A percentile compares a stretch with the other conserved stretches of the same genome.
These are phyloP conservation scores for Tonatia bakeri DNA, from an alignment of 2,113 vertebrate genomes.

Conservation along the genomic window DNA sequence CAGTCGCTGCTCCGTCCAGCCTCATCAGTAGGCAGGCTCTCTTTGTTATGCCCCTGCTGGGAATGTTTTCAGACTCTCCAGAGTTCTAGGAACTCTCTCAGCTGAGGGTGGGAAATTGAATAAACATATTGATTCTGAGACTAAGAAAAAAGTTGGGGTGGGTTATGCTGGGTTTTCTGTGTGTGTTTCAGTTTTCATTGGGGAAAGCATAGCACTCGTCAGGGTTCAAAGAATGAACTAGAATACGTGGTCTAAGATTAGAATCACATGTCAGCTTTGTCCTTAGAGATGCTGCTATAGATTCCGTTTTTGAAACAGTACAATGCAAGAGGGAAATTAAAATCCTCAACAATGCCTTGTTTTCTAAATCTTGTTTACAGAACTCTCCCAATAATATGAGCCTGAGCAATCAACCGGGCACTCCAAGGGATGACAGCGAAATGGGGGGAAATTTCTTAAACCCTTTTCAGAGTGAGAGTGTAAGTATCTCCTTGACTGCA, in stretches of 20 bases:
- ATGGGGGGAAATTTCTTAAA: constrained; percentile 99
- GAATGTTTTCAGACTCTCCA: constrained; percentile 11
- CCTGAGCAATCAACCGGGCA: constrained; percentile 98
- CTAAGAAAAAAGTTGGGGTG: background rate
- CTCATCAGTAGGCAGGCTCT: background rate
- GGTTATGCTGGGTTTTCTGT: background rate
- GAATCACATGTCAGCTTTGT: background rate
- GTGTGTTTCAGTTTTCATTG: constrained; percentile 38
- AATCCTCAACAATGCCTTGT: constrained; percentile 44
- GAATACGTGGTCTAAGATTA: background rate
- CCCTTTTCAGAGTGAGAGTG: constrained; percentile 97
- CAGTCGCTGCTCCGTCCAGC: background rate
- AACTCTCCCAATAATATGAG: constrained; percentile 98
- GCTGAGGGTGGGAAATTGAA: background rate
- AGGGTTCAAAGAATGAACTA: background rate
- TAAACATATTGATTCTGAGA: constrained; percentile 55
- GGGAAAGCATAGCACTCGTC: constrained; percentile 1
- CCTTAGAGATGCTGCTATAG: background rate
- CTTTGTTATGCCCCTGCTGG: background rate
- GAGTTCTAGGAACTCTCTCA: constrained; percentile 9
- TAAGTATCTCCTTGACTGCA: constrained; percentile 77
- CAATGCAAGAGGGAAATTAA: constrained; percentile 45
- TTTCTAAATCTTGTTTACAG: constrained; percentile 81
- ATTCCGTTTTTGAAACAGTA: background rate
- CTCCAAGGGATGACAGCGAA: constrained; percentile 96